These are phyloP conservation scores for Enteromius argenteus DNA, from an alignment of 2,797 vertebrate genomes.

Conservation along the genomic window DNA sequence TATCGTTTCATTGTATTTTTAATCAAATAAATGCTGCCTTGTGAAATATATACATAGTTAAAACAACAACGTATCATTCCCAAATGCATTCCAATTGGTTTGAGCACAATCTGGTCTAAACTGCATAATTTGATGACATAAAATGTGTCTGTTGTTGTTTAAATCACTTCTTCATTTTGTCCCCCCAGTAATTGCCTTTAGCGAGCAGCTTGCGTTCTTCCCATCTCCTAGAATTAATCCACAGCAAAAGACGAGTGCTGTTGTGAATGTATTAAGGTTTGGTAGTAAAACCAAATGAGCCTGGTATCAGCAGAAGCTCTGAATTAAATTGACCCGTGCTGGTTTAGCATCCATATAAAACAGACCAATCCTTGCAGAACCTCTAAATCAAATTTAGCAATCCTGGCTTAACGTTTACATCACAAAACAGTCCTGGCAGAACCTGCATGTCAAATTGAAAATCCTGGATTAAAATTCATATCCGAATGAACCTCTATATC, in stretches of 20 bases:
- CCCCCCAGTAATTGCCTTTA: constrained; percentile 7
- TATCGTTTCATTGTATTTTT: background rate
- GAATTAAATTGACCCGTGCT: background rate
- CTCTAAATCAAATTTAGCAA: constrained; percentile 27
- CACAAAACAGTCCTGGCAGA: background rate
- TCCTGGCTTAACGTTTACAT: background rate
- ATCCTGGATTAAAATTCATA: constrained; percentile 15
- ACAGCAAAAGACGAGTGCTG: background rate
- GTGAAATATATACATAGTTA: background rate
- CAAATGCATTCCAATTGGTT: too few relatives aligned
- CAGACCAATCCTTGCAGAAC: constrained; percentile 4
- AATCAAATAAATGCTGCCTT: background rate
- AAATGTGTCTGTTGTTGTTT: background rate
- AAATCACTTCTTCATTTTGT: constrained; percentile 18
- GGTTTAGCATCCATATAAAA: constrained; percentile 1
- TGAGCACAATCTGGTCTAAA: background rate
- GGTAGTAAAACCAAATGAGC: constrained; percentile 25
- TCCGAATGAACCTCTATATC: background rate
- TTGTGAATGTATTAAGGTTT: constrained; percentile 1
- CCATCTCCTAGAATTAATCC: constrained; percentile 17
- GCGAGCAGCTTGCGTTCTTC: background rate
- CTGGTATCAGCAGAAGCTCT: background rate
- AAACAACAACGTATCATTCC: background rate
- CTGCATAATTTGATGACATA: background rate
- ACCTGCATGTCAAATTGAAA: constrained; percentile 16